Base-by-base conservation (phyloP, 2,888 invertebrate species). In the Sphaeridia pumilis region DNA sequence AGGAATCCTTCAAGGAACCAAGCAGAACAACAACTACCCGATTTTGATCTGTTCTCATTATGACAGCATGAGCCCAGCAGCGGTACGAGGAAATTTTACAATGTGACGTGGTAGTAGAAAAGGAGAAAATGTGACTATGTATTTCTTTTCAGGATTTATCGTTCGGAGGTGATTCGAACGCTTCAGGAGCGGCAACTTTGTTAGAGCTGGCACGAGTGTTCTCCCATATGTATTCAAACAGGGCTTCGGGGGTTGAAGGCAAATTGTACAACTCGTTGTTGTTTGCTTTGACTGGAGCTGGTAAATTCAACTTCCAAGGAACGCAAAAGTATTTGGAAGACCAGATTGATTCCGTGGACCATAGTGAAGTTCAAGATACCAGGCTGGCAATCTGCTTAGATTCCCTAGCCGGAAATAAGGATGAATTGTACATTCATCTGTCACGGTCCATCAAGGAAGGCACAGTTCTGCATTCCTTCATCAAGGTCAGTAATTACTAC, bases 261-360 rank as follows among this genome's bases (percentile, higher is more conserved):
- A 80, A 77, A 47, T 82, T 82, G 43, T 82, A 89, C 61, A 72
- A 69, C 58, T 75, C 76, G 59, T 71, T 97, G 14, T 73, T 95
- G 49, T 98, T 98, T 71, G 76, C 92, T 50, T 74, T 94, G 51
- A 82, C 90, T 26, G 93, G 93, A 21, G 87, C 84, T 38, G 97
- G 97, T 3, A 86, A 90, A 69, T 77, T 85, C 35, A 98, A 95
- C 74, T 98, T 88, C 69, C 87, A 90, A 70, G 92, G 95, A 1
- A 84, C 87, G 38, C 93, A 94, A 72, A 89, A 90, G 67, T 97
- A 93, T 89, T 75, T 97, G 14, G 93, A 94, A 68, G 89, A 92
- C 68, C 87, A 89, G 67, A 70, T 89, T 56, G 95, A 97, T 68
- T 59, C 61, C 1, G 49, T 56, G 5, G 58, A 59, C 49, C 56